Conservation (phyloP, 2,797 vertebrate species). For the Calcarius lapponicus region DNA sequence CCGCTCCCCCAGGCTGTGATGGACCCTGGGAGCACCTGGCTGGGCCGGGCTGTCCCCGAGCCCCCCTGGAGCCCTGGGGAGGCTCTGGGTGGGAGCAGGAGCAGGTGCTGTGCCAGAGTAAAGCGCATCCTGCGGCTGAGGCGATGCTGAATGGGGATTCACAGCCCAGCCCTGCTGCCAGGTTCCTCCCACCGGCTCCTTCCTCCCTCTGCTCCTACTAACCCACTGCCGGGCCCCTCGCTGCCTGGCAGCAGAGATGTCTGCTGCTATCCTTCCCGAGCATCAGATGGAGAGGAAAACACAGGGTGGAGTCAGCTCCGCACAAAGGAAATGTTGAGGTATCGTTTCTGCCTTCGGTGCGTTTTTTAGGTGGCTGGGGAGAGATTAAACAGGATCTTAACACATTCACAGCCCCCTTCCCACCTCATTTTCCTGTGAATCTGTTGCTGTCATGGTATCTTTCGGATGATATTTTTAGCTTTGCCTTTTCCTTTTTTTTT, state of each 20-base stretch:
- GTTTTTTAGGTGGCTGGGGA: constrained; percentile 34
- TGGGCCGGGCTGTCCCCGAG: background rate
- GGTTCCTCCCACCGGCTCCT: constrained; percentile 18
- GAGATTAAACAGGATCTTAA: constrained; percentile 60
- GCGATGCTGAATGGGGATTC: background rate
- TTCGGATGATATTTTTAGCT: constrained; percentile 62
- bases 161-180: background rate
- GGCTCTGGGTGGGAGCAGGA: background rate
- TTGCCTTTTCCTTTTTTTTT: background rate
- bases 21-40: background rate
- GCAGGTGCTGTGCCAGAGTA: background rate
- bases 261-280: constrained; percentile 5
- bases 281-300: constrained; percentile 58
- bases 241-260: background rate
- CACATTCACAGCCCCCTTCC: constrained; percentile 37
- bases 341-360: background rate
- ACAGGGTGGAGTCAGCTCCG: constrained; percentile 61
- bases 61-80: background rate
- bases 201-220: constrained; percentile 41
- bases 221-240: constrained; percentile 1
- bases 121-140: background rate
- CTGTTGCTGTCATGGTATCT: constrained; percentile 42
- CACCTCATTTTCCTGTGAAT: constrained; percentile 45
- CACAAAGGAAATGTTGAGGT: constrained; percentile 64
- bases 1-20: background rate